phyloP scores from a whole-genome alignment of 2,888 invertebrate species.

The Cancer borealis region DNA sequence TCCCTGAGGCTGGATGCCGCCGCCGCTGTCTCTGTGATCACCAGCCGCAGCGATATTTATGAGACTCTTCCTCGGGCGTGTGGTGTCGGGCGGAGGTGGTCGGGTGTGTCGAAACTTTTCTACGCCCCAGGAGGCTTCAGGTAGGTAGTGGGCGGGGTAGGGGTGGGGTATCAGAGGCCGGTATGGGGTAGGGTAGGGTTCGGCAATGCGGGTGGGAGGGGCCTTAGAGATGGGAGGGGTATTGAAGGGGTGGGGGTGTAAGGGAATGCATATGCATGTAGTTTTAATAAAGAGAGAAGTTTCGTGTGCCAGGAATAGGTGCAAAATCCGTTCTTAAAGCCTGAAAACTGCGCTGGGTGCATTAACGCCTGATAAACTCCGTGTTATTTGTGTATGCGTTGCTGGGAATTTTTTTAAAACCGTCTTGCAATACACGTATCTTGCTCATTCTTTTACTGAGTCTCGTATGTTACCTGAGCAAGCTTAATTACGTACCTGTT shows the following conservation, averaged over 20 bases:
- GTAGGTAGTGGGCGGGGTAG: not conserved
- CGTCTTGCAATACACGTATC: not conserved
- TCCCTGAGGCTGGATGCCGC: not conserved
- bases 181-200: not conserved
- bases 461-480: not conserved
- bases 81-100: not conserved
- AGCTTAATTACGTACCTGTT: not conserved
- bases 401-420: not conserved
- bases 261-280: not conserved
- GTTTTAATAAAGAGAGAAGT: constrained; percentile 16
- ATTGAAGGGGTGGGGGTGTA: not conserved
- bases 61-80: not conserved
- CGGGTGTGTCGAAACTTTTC: not conserved
- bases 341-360: not conserved
- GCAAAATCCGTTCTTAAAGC: not conserved
- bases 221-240: not conserved
- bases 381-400: not conserved
- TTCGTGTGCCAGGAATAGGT: not conserved
- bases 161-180: not conserved
- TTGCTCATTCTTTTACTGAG: not conserved
- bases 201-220: not conserved
- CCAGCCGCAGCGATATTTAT: not conserved
- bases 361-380: constrained; percentile 5
- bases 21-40: not conserved
- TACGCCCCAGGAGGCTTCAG: not conserved